These are phyloP conservation scores for Aculops lycopersici DNA, from an alignment of 1,140 invertebrate species.

Conservation along the genomic window DNA sequence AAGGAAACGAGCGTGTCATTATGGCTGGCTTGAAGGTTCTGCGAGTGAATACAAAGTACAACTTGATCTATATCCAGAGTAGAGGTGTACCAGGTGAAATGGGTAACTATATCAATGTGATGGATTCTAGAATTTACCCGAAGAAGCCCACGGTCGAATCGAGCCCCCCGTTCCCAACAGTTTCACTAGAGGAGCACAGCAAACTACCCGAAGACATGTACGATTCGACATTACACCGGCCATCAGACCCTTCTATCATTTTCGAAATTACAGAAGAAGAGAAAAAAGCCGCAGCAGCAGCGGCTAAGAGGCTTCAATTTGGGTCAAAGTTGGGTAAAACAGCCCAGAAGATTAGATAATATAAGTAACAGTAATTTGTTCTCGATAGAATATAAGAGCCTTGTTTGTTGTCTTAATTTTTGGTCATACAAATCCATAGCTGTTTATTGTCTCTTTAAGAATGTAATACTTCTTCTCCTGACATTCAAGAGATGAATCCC, in stretches of 20 bases:
- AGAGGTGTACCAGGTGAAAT: slow-evolving; percentile 39
- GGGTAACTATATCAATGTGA: slow-evolving; percentile 25
- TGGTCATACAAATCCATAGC: too few species aligned
- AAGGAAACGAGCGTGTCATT: slow-evolving; percentile 42
- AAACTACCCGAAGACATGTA: slow-evolving; percentile 33
- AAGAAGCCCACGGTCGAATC: slow-evolving; percentile 13
- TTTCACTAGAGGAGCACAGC: slow-evolving; percentile 22
- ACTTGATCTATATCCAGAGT: slow-evolving; percentile 61
- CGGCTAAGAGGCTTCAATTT: slow-evolving; percentile 8
- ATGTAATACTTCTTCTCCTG: too few species aligned
- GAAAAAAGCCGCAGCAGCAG: slow-evolving; percentile 4
- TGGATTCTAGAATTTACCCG: slow-evolving; percentile 2
- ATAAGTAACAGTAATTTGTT: too few species aligned
- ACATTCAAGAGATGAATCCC: too few species aligned
- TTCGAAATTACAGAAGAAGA: slow-evolving; percentile 22
- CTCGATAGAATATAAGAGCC: too few species aligned
- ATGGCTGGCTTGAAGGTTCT: slow-evolving; percentile 41
- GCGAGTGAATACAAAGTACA: slow-evolving; percentile 69
- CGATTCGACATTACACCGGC: slow-evolving; percentile 32
- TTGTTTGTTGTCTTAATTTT: too few species aligned
- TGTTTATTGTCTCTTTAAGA: too few species aligned
- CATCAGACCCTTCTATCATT: slow-evolving; percentile 29
- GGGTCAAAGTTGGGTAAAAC: slow-evolving; percentile 10
- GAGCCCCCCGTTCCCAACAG: slow-evolving; percentile 45
- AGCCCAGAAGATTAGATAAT: slow-evolving; percentile 8